Percentiles rank a stretch among this genome's conserved stretches.
These are phyloP conservation scores for Actias luna DNA, from an alignment of 2,888 invertebrate genomes.

Conservation along the genomic window DNA sequence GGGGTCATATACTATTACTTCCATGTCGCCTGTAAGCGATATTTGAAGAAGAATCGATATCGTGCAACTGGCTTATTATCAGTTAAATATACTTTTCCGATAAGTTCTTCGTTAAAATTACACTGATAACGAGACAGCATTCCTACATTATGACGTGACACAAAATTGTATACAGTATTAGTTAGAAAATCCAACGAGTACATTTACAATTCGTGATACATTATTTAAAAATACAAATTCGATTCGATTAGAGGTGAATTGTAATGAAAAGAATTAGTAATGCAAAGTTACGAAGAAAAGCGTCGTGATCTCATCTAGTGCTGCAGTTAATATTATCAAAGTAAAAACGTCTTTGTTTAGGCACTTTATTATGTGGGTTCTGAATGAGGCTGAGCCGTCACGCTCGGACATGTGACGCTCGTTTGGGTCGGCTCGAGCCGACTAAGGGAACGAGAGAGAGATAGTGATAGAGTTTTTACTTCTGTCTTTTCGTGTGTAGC, in stretches of 20 bases:
- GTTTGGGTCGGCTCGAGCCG: no score
- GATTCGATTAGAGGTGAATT: not conserved
- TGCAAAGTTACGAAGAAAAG: no score
- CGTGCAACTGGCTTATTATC: slow-evolving; percentile 33
- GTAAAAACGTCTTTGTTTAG: no score
- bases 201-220: not conserved
- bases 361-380: no score
- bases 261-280: slow-evolving; percentile 14
- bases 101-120: slow-evolving; percentile 36
- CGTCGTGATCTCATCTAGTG: slow-evolving; percentile 18
- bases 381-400: no score
- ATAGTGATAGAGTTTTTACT: no score
- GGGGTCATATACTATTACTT: slow-evolving; percentile 16
- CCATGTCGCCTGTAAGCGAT: slow-evolving; percentile 23
- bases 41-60: slow-evolving; percentile 27
- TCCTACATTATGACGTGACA: not conserved
- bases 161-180: not conserved
- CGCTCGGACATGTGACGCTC: no score
- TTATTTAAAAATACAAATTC: not conserved
- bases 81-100: slow-evolving; percentile 38
- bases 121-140: slow-evolving; percentile 34
- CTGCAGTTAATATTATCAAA: not conserved
- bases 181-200: not conserved
- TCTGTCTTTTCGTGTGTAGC: no score
- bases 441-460: no score